A percentile compares a stretch with the other conserved stretches of the same genome.
These are phyloP conservation scores for Neosilurus hyrtlii DNA, from an alignment of 2,797 vertebrate species.

Conservation along the genomic window DNA sequence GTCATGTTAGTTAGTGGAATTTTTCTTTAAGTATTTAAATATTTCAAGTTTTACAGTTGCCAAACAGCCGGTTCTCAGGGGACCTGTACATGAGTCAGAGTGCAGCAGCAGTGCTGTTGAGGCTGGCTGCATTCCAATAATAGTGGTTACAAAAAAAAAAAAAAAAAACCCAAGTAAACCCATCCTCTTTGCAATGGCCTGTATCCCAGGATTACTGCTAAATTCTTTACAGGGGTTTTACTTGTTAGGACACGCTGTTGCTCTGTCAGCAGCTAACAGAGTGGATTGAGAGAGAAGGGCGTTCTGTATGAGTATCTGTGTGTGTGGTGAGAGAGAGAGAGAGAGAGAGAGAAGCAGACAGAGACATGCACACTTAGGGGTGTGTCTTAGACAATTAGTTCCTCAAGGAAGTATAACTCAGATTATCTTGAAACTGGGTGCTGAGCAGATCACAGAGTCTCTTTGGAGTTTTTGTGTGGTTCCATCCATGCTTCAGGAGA, in stretches of 20 bases:
- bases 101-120: constrained; percentile 54
- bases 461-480: constrained; percentile 51
- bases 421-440: constrained; percentile 72
- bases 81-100: constrained; percentile 34
- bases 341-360: constrained; percentile 56
- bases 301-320: constrained; percentile 37
- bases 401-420: constrained; percentile 83
- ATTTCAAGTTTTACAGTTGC: neutral
- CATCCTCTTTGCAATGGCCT: constrained; percentile 69
- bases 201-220: constrained; percentile 70
- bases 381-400: constrained; percentile 80
- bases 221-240: constrained; percentile 78
- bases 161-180: constrained; percentile 66
- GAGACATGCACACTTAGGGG: constrained; percentile 65
- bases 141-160: constrained; percentile 65
- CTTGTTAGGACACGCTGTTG: constrained; percentile 77
- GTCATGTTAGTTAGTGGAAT: neutral
- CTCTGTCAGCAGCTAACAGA: constrained; percentile 68
- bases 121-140: constrained; percentile 69
- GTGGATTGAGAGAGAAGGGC: constrained; percentile 49
- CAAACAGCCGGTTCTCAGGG: constrained; percentile 3
- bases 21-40: neutral
- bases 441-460: constrained; percentile 55
- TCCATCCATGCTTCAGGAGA: constrained; percentile 56
- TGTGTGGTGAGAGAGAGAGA: constrained; percentile 29